Conservation (phyloP, 2,888 invertebrate genomes). For the Drosophila tripunctata region DNA sequence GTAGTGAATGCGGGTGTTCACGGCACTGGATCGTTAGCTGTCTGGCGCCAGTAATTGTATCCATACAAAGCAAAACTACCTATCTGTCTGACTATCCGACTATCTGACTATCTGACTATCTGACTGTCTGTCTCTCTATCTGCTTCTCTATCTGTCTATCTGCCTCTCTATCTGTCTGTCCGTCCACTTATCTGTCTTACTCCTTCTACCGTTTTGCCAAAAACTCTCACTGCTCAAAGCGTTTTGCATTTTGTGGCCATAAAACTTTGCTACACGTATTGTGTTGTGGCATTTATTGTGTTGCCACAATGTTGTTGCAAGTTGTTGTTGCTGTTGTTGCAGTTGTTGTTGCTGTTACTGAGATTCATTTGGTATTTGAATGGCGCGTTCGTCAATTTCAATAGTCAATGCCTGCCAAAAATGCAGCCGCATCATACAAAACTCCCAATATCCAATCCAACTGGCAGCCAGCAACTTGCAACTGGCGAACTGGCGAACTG, state of each 20-base stretch:
- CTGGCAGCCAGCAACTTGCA: slow-evolving; percentile 12
- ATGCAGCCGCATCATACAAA: slow-evolving; percentile 38
- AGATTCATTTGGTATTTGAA: slow-evolving; percentile 70
- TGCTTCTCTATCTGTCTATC: not conserved
- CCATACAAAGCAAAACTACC: not conserved
- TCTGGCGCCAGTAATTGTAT: slow-evolving; percentile 10
- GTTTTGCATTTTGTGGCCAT: slow-evolving; percentile 27
- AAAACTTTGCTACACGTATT: slow-evolving; percentile 24
- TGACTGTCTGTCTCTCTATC: not conserved
- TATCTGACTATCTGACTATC: not conserved
- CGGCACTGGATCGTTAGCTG: not conserved
- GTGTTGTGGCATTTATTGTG: slow-evolving; percentile 44
- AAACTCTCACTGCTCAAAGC: not conserved
- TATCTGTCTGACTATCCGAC: not conserved
- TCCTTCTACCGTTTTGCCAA: not conserved
- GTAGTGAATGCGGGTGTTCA: slow-evolving; percentile 12
- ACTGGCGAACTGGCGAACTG: slow-evolving; percentile 4
- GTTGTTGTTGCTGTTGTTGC: not conserved
- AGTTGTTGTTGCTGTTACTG: slow-evolving; percentile 25
- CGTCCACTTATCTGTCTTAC: not conserved
- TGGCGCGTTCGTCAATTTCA: slow-evolving; percentile 44
- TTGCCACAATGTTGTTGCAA: slow-evolving; percentile 14
- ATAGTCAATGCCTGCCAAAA: slow-evolving; percentile 29
- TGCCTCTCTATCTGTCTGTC: not conserved
- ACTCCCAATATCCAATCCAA: slow-evolving; percentile 51